Conservation (phyloP, 2,888 invertebrate genomes). For the Leucophenga montana region DNA sequence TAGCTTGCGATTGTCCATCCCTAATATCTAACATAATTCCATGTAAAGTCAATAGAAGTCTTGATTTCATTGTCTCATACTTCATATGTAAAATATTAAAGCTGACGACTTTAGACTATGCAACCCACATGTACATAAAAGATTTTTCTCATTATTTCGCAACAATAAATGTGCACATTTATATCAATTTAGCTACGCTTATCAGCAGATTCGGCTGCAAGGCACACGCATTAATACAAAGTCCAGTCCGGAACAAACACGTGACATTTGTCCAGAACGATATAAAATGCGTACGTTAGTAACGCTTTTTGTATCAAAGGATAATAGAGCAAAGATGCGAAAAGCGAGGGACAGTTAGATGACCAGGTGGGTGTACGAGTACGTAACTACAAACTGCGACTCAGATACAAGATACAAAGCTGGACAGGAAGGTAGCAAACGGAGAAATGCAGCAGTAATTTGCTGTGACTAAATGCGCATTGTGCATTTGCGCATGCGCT, state of each 20-base stretch:
- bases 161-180: slow-evolving; percentile 11
- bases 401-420: neutral
- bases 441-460: neutral
- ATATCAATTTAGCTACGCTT: slow-evolving; percentile 5
- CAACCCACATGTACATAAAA: neutral
- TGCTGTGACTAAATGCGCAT: slow-evolving; percentile 21
- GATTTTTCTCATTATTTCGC: neutral
- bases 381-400: neutral
- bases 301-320: slow-evolving; percentile 4
- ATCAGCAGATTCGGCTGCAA: neutral
- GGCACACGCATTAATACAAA: neutral
- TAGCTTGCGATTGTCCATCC: too few relatives aligned
- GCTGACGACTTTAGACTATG: neutral
- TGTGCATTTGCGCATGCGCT: slow-evolving; percentile 16
- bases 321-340: slow-evolving; percentile 2
- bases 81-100: too few relatives aligned
- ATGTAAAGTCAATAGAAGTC: too few relatives aligned
- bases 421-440: neutral
- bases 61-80: too few relatives aligned
- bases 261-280: slow-evolving; percentile 5
- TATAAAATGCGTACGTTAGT: neutral
- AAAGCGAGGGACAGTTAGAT: neutral
- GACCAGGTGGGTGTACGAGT: slow-evolving; percentile 23
- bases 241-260: neutral
- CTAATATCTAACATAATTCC: too few relatives aligned